These are phyloP conservation scores for Gyrodactylus bullatarudis DNA, from an alignment of 1,140 invertebrate genomes.

Conservation along the genomic window DNA sequence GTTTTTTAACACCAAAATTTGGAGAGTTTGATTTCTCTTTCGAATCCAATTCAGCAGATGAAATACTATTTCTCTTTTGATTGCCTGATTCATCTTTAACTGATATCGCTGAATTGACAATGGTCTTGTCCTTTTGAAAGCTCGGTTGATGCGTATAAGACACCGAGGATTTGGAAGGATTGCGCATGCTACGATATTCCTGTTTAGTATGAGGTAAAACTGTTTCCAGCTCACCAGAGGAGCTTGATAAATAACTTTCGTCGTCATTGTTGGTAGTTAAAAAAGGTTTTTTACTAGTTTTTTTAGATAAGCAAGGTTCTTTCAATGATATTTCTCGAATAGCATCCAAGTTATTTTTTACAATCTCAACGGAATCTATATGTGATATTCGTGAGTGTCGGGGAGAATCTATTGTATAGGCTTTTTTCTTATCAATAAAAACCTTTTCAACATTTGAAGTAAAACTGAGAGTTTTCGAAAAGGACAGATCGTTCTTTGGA, in stretches of 20 bases:
- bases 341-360: neutral
- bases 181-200: no score
- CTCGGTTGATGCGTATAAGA: no score
- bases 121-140: no score
- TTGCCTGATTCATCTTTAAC: no score
- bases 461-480: neutral
- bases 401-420: neutral
- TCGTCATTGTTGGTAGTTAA: no score
- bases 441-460: neutral
- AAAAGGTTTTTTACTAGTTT: no score
- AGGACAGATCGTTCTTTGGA: neutral
- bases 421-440: neutral
- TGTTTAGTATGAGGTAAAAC: neutral
- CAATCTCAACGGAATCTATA: neutral
- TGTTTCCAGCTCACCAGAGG: neutral
- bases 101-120: no score
- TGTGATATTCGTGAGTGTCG: neutral
- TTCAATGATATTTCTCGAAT: neutral
- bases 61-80: no score
- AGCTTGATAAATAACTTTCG: neutral
- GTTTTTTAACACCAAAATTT: neutral
- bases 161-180: no score
- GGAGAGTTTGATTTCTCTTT: neutral
- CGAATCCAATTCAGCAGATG: neutral
- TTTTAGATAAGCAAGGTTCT: no score